Evolutionary conservation across 37 sponge, comb jelly and placozoan genomes (phyloP), one percentile per base, ranked within the genome.

Genomic region (Ephydatia muelleri): DNA sequence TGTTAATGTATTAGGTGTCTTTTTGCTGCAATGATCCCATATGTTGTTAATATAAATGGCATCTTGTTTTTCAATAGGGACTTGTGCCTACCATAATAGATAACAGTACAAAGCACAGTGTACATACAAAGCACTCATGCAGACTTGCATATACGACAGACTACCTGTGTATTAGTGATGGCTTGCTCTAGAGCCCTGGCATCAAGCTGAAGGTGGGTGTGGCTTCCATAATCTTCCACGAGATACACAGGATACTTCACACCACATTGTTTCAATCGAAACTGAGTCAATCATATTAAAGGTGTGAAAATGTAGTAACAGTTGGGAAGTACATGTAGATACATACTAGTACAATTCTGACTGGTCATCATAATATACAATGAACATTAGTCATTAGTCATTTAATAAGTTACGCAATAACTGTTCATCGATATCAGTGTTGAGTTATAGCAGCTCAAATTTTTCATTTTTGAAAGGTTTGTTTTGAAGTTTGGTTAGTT

Each of bases 161-260:
- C 5, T 36, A 94, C 97, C 91, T 97, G 94, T 49, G 95, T 94
- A 82, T 94, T 97, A n/a, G 92, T 87, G 29, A 97, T 80, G 37
- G 95, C 95, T 77, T 97, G 97, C 36, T 89, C 83, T 13, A 97
- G 86, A 2, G 80, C 34, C 32, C 78, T 78, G 72, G 79, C 80
- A 3, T 91, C 88, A 3, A 97, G 64, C n/a, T 80, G 83, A 36
- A 90, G 80, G 65, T 90, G 93, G 11, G 65, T 30, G 27, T 68
- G 35, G 36, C 89, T 86, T 6, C 86, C 83, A 87, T 65, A 90
- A 38, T 90, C 88, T 90, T 97, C 97, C 29, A 97, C 86, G 43
- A 97, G 88, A 72, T 97, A 97, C n/a, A 97, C 48, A 13, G 85
- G 90, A 25, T 84, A 82, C 26, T 49, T 38, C 23, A 94, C 75